These are phyloP conservation scores for Stomorhina lunata DNA, from an alignment of 2,888 invertebrate species.

Conservation along the genomic window DNA sequence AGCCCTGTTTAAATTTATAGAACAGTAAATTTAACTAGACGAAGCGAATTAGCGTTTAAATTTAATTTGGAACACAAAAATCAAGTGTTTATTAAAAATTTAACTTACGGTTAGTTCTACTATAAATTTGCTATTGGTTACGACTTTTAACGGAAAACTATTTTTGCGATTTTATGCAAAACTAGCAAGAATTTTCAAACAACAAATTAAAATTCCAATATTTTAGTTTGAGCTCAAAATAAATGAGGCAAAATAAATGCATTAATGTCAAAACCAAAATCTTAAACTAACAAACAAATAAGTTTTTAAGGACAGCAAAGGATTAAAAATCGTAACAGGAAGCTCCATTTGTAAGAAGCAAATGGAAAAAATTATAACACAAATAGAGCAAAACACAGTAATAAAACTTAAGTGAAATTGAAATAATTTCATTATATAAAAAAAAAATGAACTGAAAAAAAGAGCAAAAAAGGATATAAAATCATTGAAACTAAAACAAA, in stretches of 20 bases:
- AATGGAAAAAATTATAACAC: neutral
- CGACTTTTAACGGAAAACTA: no score
- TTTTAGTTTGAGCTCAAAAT: neutral
- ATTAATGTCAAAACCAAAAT: neutral
- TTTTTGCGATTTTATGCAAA: no score
- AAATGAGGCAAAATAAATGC: neutral
- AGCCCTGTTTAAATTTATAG: no score
- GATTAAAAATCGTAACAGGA: neutral
- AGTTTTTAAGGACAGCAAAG: neutral
- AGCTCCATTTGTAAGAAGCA: neutral
- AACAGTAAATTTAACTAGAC: no score
- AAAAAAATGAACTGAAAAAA: neutral
- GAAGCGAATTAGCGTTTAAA: no score
- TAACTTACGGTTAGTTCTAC: no score
- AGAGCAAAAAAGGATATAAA: neutral
- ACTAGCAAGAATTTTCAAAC: neutral
- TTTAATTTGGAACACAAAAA: no score
- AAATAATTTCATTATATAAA: neutral
- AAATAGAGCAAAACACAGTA: neutral
- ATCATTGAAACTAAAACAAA: neutral
- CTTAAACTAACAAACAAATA: neutral
- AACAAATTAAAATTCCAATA: neutral
- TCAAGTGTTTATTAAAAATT: no score
- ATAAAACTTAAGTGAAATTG: neutral
- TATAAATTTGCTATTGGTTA: no score